phyloP scores from a whole-genome alignment of 1,140 invertebrate species.

The Leptonema lineaticorne region DNA sequence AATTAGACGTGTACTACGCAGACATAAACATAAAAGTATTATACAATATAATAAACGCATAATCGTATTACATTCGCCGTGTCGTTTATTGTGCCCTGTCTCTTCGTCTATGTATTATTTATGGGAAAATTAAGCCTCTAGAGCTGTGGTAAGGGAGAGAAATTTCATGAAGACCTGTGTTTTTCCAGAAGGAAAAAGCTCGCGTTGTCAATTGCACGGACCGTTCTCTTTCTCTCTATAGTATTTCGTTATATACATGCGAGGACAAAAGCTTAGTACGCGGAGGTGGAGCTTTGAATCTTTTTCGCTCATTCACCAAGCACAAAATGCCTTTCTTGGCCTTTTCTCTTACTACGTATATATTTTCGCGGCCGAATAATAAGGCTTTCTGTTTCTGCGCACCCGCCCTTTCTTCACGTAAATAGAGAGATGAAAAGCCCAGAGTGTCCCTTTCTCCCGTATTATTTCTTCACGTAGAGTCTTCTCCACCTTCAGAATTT shows the following conservation, averaged over 20 bases:
- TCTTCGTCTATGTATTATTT: constrained; percentile 29
- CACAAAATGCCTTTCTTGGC: constrained; percentile 38
- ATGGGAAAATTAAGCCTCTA: constrained; percentile 39
- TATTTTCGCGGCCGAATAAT: constrained; percentile 37
- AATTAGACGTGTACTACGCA: too few relatives aligned
- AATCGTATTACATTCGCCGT: constrained; percentile 35
- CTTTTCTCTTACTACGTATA: constrained; percentile 42
- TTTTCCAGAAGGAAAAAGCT: constrained; percentile 29
- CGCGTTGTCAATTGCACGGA: constrained; percentile 33
- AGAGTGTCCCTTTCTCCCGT: constrained; percentile 30
- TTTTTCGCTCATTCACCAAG: constrained; percentile 17
- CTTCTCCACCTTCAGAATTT: constrained; percentile 11
- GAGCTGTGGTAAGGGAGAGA: constrained; percentile 1
- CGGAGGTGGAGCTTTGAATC: constrained; percentile 37
- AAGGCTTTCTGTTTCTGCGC: constrained; percentile 37
- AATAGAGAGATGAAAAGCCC: constrained; percentile 42
- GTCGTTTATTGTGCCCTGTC: constrained; percentile 31
- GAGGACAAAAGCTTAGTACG: constrained; percentile 28
- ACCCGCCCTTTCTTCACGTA: constrained; percentile 33
- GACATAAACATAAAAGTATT: too few relatives aligned
- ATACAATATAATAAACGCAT: constrained; percentile 31
- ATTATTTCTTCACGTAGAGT: too few relatives aligned
- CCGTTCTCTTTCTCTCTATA: too few relatives aligned
- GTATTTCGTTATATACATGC: too few relatives aligned
- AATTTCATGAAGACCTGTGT: background rate